These are phyloP conservation scores for Schlechtendalia chinensis DNA, from an alignment of 1,140 invertebrate species.

Conservation along the genomic window DNA sequence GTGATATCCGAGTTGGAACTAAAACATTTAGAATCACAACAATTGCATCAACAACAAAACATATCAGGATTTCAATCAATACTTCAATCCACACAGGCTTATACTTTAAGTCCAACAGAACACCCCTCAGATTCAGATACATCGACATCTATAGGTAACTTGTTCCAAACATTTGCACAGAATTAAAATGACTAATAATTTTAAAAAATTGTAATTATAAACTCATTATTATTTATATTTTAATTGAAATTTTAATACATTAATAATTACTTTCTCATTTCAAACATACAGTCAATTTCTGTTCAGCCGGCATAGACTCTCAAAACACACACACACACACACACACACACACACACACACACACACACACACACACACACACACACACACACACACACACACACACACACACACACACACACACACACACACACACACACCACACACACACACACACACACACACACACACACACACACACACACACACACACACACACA, in stretches of 20 bases:
- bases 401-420: too few species aligned
- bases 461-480: too few species aligned
- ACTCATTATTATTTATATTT: background rate
- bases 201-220: constrained; percentile 11
- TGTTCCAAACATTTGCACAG: background rate
- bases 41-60: constrained; percentile 13
- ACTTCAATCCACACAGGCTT: background rate
- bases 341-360: too few species aligned
- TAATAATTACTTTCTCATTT: too few species aligned
- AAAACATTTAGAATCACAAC: background rate
- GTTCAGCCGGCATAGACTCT: too few species aligned
- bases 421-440: too few species aligned
- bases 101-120: background rate
- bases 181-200: background rate
- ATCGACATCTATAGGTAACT: background rate
- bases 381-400: too few species aligned
- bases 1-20: constrained; percentile 10
- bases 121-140: background rate
- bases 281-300: too few species aligned
- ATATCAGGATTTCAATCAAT: background rate
- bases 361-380: too few species aligned
- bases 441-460: too few species aligned
- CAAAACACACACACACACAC: too few species aligned
- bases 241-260: background rate
- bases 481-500: too few species aligned